These are phyloP conservation scores for Troglohyphantes excavatus DNA, from an alignment of 2,888 invertebrate species.

Conservation along the genomic window DNA sequence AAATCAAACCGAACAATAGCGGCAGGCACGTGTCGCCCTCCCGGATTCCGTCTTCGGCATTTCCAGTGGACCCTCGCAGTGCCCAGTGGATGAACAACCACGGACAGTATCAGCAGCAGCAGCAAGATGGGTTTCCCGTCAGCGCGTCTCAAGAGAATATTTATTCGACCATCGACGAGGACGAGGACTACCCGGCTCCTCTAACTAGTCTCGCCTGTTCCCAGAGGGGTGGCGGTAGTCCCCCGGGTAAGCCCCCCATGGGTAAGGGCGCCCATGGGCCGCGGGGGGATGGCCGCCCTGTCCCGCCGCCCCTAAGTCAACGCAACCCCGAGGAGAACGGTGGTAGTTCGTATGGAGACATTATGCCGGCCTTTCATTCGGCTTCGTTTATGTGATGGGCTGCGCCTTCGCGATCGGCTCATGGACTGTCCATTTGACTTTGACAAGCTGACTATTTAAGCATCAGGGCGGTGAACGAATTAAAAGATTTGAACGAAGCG, in stretches of 20 bases:
- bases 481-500: not conserved
- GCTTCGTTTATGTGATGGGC: constrained; percentile 71
- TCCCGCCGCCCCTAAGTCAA: constrained; percentile 71
- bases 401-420: constrained; percentile 16
- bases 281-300: constrained; percentile 22
- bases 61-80: not conserved
- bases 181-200: constrained; percentile 35
- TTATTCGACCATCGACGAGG: constrained; percentile 78
- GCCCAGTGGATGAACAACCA: constrained; percentile 44
- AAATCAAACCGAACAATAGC: constrained; percentile 34
- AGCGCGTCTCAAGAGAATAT: constrained; percentile 74
- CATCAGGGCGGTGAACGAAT: constrained; percentile 3
- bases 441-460: not conserved
- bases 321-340: constrained; percentile 64
- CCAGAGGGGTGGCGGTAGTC: constrained; percentile 40
- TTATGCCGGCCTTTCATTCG: constrained; percentile 72
- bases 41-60: constrained; percentile 37
- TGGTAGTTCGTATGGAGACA: constrained; percentile 74
- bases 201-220: constrained; percentile 61
- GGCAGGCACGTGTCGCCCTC: constrained; percentile 43
- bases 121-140: constrained; percentile 20
- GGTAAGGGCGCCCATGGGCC: constrained; percentile 33
- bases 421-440: not conserved
- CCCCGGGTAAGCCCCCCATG: constrained; percentile 18
- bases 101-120: constrained; percentile 8